Conservation (phyloP, 2,888 invertebrate species). For the Eucriotettix oculatus region DNA sequence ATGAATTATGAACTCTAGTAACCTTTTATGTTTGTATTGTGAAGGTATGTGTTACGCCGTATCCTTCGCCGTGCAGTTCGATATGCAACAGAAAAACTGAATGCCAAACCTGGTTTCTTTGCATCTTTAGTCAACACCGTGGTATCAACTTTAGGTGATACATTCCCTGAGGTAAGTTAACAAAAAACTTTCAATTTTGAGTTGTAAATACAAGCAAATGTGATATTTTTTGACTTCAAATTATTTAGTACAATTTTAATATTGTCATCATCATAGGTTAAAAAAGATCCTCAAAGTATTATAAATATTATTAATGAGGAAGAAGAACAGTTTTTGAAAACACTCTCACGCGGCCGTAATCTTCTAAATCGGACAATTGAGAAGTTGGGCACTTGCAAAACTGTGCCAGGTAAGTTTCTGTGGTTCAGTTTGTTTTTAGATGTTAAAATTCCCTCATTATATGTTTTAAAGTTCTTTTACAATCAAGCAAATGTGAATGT, state of each 20-base stretch:
- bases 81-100: slow-evolving; percentile 91
- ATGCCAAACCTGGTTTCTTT: slow-evolving; percentile 91
- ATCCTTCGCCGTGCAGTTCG: slow-evolving; percentile 90
- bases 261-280: slow-evolving; percentile 1
- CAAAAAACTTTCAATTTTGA: not conserved
- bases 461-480: too few species aligned
- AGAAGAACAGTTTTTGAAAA: slow-evolving; percentile 93
- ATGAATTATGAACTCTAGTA: too few species aligned
- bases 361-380: slow-evolving; percentile 79
- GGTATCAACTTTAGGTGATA: slow-evolving; percentile 55
- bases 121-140: slow-evolving; percentile 79
- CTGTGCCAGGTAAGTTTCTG: slow-evolving; percentile 35
- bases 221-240: too few species aligned
- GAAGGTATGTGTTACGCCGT: slow-evolving; percentile 78
- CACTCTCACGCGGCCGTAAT: slow-evolving; percentile 75
- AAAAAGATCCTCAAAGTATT: slow-evolving; percentile 45
- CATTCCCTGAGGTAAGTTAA: slow-evolving; percentile 37
- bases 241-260: too few species aligned
- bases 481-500: too few species aligned
- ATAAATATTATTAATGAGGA: slow-evolving; percentile 95
- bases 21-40: slow-evolving; percentile 9
- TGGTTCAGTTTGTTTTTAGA: not conserved
- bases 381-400: slow-evolving; percentile 51
- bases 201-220: not conserved
- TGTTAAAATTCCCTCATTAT: too few species aligned